phyloP scores from a whole-genome alignment of 2,113 vertebrate species.

The Archilochus colubris region DNA sequence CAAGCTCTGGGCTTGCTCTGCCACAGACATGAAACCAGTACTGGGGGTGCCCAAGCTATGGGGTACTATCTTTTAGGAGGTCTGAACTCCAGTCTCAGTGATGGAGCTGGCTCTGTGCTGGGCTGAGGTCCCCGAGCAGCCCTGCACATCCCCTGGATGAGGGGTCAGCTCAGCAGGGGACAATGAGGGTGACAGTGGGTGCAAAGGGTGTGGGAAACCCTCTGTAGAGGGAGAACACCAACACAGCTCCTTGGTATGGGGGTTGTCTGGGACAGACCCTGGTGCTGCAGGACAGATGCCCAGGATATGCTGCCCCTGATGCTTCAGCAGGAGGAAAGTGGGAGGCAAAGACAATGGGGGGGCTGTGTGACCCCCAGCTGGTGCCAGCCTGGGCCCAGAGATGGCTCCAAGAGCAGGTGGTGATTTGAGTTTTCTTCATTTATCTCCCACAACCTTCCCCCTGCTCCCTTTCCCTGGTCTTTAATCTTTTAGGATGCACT shows the following conservation, averaged over 20 bases:
- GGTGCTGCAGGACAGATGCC: neutral
- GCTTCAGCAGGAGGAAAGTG: neutral
- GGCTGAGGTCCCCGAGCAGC: neutral
- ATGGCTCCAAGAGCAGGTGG: accelerated
- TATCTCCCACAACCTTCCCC: neutral
- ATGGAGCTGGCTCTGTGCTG: neutral
- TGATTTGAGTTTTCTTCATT: neutral
- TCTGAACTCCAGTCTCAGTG: neutral
- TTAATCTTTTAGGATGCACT: neutral
- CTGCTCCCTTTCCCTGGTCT: neutral
- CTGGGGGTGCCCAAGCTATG: neutral
- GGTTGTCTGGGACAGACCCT: neutral
- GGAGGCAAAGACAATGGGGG: accelerated
- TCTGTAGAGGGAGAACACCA: neutral
- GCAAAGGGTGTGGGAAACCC: neutral
- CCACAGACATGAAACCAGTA: neutral
- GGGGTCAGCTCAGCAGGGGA: neutral
- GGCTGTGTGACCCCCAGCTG: neutral
- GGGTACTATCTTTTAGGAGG: neutral
- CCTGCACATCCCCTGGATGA: neutral
- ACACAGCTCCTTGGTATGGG: accelerated
- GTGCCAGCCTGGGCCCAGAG: accelerated
- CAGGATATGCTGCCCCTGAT: neutral
- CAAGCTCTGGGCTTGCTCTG: neutral
- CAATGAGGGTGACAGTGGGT: accelerated